Evolutionary conservation across 2,888 invertebrate species (phyloP).

Genomic region (Choreutis nemorana): DNA sequence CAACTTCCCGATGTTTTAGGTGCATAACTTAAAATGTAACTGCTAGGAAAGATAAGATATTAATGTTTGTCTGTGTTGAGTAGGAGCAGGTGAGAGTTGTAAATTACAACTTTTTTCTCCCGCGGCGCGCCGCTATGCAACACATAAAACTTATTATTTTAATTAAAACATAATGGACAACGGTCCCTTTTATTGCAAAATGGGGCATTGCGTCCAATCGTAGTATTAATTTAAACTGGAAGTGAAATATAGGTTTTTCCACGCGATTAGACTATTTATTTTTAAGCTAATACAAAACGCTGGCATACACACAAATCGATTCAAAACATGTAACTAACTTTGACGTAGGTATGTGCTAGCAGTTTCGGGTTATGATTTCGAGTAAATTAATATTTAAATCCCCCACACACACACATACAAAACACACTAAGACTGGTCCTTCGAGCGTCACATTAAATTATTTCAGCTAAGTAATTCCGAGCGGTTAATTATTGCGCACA

Average conservation of each 20-base stretch:
- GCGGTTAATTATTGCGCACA: slow-evolving; percentile 65
- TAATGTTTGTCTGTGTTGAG: slow-evolving; percentile 39
- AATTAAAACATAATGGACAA: slow-evolving; percentile 33
- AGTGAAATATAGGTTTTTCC: too few species aligned
- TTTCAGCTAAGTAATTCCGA: slow-evolving; percentile 66
- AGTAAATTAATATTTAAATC: slow-evolving; percentile 54
- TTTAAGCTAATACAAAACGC: slow-evolving; percentile 10
- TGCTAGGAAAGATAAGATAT: slow-evolving; percentile 65
- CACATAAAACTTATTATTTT: slow-evolving; percentile 34
- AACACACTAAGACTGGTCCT: slow-evolving; percentile 25
- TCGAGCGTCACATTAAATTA: slow-evolving; percentile 62
- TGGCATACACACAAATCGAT: slow-evolving; percentile 10
- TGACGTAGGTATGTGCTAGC: too few species aligned
- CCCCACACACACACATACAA: slow-evolving; percentile 20
- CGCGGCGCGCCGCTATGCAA: slow-evolving; percentile 34
- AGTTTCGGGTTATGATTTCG: too few species aligned
- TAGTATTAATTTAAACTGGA: too few species aligned
- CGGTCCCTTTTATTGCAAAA: slow-evolving; percentile 3
- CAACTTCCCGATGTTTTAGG: slow-evolving; percentile 53
- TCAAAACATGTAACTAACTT: slow-evolving; percentile 14
- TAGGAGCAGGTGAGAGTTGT: slow-evolving; percentile 52
- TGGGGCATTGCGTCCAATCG: slow-evolving; percentile 6
- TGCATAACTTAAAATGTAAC: slow-evolving; percentile 50
- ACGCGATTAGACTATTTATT: too few species aligned
- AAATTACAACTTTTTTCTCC: slow-evolving; percentile 53